phyloP scores from a whole-genome alignment of 2,113 vertebrate genomes.

The Hucho hucho region DNA sequence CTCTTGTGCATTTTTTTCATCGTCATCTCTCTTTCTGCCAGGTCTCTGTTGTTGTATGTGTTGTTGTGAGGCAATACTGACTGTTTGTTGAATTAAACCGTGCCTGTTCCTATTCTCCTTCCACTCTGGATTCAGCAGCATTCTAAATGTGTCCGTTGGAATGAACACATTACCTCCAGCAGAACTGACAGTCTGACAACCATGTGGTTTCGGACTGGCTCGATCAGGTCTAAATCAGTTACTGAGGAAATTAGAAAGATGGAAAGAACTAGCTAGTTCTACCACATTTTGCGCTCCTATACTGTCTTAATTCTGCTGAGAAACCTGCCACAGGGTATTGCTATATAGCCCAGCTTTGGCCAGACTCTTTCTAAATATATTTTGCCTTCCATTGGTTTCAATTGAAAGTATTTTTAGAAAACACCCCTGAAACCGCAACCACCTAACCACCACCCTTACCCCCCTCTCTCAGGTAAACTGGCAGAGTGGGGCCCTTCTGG shows the following conservation, averaged over 20 bases:
- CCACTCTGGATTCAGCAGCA: slow-evolving; percentile 2
- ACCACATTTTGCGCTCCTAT: too few relatives aligned
- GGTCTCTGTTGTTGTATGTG: slow-evolving; percentile 25
- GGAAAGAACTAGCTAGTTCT: too few relatives aligned
- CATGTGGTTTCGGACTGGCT: too few relatives aligned
- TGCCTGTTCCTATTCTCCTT: background rate
- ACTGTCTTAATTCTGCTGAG: too few relatives aligned
- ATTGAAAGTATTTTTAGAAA: too few relatives aligned
- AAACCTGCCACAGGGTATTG: too few relatives aligned
- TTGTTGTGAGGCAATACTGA: background rate
- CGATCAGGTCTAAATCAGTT: too few relatives aligned
- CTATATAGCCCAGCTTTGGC: too few relatives aligned
- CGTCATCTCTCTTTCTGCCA: slow-evolving; percentile 26
- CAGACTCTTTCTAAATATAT: too few relatives aligned
- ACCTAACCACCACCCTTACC: background rate
- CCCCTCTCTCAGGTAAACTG: slow-evolving; percentile 46
- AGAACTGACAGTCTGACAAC: slow-evolving; percentile 39
- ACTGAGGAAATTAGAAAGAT: too few relatives aligned
- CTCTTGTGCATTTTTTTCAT: slow-evolving; percentile 1
- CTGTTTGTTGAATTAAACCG: slow-evolving; percentile 27
- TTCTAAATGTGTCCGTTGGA: slow-evolving; percentile 58
- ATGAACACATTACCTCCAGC: slow-evolving; percentile 49
- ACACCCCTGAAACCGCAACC: background rate
- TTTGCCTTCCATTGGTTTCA: too few relatives aligned
- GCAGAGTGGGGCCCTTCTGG: slow-evolving; percentile 75